Percentiles rank a stretch among this genome's conserved stretches.
Conservation (phyloP, 2,113 vertebrate species). For the Odocoileus hemionus region DNA sequence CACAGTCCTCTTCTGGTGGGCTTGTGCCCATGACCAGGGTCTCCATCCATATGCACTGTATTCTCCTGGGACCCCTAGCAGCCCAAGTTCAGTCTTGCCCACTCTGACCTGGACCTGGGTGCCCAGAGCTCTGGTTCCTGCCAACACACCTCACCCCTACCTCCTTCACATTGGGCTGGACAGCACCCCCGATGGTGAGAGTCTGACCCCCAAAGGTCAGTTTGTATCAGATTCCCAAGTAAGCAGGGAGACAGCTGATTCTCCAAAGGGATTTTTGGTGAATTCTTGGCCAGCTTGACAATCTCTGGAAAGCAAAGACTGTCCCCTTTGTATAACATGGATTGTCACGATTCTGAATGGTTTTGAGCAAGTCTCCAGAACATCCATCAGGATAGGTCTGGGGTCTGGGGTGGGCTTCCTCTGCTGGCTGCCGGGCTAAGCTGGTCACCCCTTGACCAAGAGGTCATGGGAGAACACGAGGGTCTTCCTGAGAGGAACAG, state of each 20-base stretch:
- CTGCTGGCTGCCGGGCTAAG: not conserved
- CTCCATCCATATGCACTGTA: fast-evolving
- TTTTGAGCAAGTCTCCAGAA: not conserved
- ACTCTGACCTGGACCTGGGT: too few relatives aligned
- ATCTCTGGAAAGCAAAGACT: not conserved
- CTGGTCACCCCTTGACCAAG: not conserved
- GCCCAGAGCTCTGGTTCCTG: not conserved
- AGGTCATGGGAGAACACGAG: not conserved
- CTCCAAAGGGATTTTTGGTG: not conserved
- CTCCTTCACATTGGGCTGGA: not conserved
- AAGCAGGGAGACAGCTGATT: not conserved
- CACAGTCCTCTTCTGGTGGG: not conserved
- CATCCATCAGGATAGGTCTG: not conserved
- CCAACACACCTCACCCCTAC: fast-evolving
- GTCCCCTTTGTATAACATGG: not conserved
- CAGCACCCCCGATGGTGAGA: not conserved
- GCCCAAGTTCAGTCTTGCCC: not conserved
- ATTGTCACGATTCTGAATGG: not conserved
- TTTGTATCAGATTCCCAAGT: not conserved
- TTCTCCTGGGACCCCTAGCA: not conserved
- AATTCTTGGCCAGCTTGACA: not conserved
- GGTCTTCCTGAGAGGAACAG: not conserved
- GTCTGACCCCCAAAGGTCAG: not conserved
- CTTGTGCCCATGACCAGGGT: not conserved
- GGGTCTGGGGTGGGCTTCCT: not conserved